Evolutionary conservation across 2,113 vertebrate genomes (phyloP).

Genomic region (Saccopteryx leptura): DNA sequence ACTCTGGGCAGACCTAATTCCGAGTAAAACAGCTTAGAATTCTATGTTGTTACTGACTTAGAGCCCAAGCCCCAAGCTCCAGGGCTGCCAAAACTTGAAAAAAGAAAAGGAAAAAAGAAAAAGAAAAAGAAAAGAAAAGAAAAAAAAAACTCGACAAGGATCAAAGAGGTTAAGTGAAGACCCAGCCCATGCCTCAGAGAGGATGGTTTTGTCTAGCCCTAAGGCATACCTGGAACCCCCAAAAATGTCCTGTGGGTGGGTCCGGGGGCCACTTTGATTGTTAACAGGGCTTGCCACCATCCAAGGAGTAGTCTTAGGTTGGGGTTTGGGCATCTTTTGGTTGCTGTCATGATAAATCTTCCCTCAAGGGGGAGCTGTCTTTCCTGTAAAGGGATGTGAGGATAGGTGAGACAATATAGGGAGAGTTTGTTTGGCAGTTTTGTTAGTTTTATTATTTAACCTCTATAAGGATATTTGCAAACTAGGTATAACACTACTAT

Average conservation of each 20-base stretch:
- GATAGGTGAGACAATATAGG: background rate
- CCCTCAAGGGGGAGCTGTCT: background rate
- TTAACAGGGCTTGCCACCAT: background rate
- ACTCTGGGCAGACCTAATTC: background rate
- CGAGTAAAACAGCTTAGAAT: background rate
- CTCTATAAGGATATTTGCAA: background rate
- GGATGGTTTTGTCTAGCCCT: background rate
- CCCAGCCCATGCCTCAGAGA: background rate
- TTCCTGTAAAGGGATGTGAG: background rate
- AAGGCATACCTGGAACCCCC: background rate
- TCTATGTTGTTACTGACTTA: background rate
- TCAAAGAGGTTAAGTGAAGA: background rate
- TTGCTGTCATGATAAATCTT: background rate
- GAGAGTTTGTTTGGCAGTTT: background rate
- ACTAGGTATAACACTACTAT: background rate
- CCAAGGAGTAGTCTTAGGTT: background rate
- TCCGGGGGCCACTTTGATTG: background rate
- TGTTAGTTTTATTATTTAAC: background rate
- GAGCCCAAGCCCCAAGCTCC: background rate
- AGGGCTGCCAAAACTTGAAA: background rate
- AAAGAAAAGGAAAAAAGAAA: constrained; percentile 2
- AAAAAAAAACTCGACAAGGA: background rate
- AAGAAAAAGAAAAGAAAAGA: constrained; percentile 4
- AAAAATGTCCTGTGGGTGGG: background rate
- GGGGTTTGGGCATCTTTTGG: background rate